phyloP scores from a whole-genome alignment of 1,140 invertebrate genomes.

The Atopsyche davidsoni region DNA sequence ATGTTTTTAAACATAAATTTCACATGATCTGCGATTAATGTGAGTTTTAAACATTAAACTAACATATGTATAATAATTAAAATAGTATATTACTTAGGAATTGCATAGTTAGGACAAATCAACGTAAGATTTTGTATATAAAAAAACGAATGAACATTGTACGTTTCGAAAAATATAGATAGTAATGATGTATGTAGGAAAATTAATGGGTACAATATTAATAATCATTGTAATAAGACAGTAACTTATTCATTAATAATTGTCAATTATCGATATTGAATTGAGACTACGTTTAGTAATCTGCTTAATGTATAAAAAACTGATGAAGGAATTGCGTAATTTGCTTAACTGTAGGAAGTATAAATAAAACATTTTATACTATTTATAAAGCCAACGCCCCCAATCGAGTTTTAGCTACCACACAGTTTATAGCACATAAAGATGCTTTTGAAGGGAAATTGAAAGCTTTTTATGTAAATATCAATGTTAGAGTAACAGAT shows the following conservation, averaged over 20 bases:
- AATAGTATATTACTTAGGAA: conserved; percentile 3
- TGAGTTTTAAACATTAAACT: neutral
- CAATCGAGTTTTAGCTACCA: neutral
- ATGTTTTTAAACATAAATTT: neutral
- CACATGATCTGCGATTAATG: neutral
- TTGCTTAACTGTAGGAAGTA: neutral
- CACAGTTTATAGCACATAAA: neutral
- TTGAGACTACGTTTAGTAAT: neutral
- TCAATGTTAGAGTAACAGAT: neutral
- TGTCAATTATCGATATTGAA: conserved; percentile 24
- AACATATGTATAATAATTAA: neutral
- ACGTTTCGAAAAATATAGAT: neutral
- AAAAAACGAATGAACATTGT: conserved; percentile 6
- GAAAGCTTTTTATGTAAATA: neutral
- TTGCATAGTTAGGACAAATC: conserved; percentile 16
- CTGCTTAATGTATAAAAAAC: neutral
- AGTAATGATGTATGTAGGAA: neutral
- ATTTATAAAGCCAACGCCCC: neutral
- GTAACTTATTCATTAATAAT: neutral
- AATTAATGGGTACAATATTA: neutral
- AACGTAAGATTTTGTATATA: conserved; percentile 6
- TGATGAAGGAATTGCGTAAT: neutral
- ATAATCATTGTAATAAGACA: neutral
- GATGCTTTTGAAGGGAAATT: neutral
- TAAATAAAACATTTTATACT: neutral